Evolutionary conservation across 2,113 vertebrate species (phyloP).

Genomic region (Coregonus clupeaformis): DNA sequence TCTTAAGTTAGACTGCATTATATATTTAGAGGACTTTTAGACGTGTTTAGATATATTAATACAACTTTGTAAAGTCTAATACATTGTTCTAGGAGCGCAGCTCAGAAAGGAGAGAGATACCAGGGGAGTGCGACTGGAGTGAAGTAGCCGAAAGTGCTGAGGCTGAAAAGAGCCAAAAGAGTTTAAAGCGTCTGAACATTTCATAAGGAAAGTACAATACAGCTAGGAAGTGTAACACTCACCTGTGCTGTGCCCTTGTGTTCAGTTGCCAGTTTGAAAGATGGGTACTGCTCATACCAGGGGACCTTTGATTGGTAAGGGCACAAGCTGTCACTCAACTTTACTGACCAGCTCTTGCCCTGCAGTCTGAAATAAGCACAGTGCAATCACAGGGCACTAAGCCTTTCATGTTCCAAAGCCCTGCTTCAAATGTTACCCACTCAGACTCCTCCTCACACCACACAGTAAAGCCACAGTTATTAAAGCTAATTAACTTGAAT

Average conservation of each 20-base stretch:
- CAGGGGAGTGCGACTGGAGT: constrained; percentile 20
- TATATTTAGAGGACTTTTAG: too few relatives aligned
- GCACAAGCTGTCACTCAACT: constrained; percentile 30
- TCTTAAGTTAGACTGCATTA: too few relatives aligned
- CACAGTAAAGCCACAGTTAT: constrained; percentile 52
- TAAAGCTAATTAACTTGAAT: constrained; percentile 69
- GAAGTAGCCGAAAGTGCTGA: constrained; percentile 21
- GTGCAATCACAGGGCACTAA: constrained; percentile 55
- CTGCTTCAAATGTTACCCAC: constrained; percentile 50
- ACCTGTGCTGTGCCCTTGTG: constrained; percentile 47
- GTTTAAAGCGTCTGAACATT: constrained; percentile 9
- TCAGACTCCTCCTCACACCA: constrained; percentile 33
- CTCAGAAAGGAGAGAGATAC: constrained; percentile 5
- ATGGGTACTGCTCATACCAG: constrained; percentile 42
- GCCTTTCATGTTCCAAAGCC: constrained; percentile 30
- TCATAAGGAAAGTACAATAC: constrained; percentile 17
- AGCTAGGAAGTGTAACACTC: constrained; percentile 43
- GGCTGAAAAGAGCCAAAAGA: constrained; percentile 15
- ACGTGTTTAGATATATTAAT: too few relatives aligned
- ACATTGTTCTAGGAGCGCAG: not conserved
- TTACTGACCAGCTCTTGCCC: constrained; percentile 37
- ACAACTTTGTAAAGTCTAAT: too few relatives aligned
- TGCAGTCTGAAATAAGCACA: constrained; percentile 38
- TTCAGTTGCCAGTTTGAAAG: constrained; percentile 60
- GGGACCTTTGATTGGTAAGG: constrained; percentile 49